Base-by-base conservation (phyloP, 1,140 invertebrate genomes). In the Drosophila triauraria region DNA sequence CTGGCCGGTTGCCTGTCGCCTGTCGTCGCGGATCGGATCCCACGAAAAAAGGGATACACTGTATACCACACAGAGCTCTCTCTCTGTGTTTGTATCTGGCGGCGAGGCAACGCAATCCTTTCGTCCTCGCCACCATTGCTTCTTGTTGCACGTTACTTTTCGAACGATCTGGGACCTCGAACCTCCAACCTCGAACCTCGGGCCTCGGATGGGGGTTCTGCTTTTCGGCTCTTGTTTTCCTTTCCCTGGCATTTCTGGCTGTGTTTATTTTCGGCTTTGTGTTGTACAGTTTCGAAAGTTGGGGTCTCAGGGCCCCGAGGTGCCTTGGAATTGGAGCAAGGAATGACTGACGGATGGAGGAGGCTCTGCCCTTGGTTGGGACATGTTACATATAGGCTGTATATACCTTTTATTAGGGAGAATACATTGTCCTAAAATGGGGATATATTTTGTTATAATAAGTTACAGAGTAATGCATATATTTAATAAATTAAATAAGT, bases 1-100 rank as follows among this genome's bases (percentile, higher is more conserved):
- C 7, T 46, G 25, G 67, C 61, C 80, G 65, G 63, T 58, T 65
- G 69, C 69, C 58, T 12, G 48, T 51, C 6, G 48, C 50, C 51
- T 53, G 51, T 40, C 35, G 53, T 30, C 61, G 77, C 62, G 79
- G 84, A 74, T 88, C 62, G 78, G 84, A 74, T 88, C 84, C 84
- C 84, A 88, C 80, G 78, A 88, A 88, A 88, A 88, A 88, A 88
- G 84, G 84, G 84, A 88, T 88, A 90, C 84, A 90, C 84, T 56
- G 53, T 56, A 23, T 40, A 8, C 35, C 35, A 40, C 35, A 25
- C 62, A 43, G 25, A 2, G 23, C 15, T 30, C 27, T 30, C 15
- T 20, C 38, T 27, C 43, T 67, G 27, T 47, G 64, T 67, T 15
- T 54, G 13, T 68, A 65, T 78, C 25, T 80, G 63, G 61, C 67